phyloP scores from a whole-genome alignment of 1,140 invertebrate species.

The Drosophila repleta region DNA sequence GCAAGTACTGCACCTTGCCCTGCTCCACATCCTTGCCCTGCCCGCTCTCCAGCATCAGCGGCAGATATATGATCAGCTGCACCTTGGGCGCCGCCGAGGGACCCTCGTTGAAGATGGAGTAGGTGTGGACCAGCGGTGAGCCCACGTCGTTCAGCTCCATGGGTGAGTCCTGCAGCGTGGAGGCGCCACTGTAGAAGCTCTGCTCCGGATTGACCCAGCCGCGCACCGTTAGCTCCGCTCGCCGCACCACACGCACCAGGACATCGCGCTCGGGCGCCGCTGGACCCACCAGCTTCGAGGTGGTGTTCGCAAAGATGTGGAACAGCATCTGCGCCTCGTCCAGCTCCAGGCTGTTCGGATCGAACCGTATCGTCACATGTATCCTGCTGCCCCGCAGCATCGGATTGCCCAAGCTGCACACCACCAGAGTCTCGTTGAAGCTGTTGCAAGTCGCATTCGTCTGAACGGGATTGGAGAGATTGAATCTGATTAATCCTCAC shows the following conservation, averaged over 20 bases:
- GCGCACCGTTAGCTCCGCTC: constrained; percentile 91
- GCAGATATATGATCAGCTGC: constrained; percentile 94
- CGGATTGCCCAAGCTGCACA: constrained; percentile 95
- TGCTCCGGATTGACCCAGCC: constrained; percentile 90
- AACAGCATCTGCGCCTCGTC: constrained; percentile 89
- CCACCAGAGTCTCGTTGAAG: constrained; percentile 89
- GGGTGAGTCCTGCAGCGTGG: constrained; percentile 91
- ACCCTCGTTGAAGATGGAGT: constrained; percentile 93
- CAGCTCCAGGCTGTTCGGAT: constrained; percentile 89
- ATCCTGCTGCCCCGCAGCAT: constrained; percentile 86
- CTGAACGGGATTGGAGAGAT: constrained; percentile 24
- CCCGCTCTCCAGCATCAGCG: constrained; percentile 93
- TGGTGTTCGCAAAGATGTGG: constrained; percentile 93
- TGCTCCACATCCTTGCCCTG: constrained; percentile 78
- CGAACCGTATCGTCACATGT: constrained; percentile 90
- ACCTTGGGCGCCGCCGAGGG: constrained; percentile 92
- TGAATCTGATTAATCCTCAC: neutral
- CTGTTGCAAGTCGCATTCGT: constrained; percentile 88
- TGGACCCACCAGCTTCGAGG: constrained; percentile 88
- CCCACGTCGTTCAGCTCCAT: constrained; percentile 94
- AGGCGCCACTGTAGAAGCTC: constrained; percentile 93
- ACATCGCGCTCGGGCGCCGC: constrained; percentile 85
- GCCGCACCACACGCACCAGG: constrained; percentile 90
- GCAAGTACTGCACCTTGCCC: constrained; percentile 92
- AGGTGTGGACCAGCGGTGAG: constrained; percentile 92